A percentile compares a stretch with the other conserved stretches of the same genome.
These are phyloP conservation scores for Acanthococcus lagerstroemiae DNA, from an alignment of 2,888 invertebrate genomes.

Conservation along the genomic window DNA sequence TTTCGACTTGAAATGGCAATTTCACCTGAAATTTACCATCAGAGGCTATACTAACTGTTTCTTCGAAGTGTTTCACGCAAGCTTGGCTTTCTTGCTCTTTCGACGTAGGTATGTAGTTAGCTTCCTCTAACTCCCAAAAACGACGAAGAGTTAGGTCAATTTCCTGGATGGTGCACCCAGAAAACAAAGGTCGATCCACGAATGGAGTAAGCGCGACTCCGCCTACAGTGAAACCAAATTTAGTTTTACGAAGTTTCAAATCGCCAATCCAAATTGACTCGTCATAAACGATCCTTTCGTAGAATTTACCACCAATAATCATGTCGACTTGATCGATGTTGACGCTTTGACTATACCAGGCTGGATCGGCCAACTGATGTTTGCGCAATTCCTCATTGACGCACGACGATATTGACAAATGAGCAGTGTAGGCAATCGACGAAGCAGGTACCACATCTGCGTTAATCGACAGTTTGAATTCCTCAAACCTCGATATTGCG, in stretches of 20 bases:
- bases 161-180: not conserved
- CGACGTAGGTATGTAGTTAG: not conserved
- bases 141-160: not conserved
- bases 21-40: not conserved
- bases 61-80: not conserved
- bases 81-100: not conserved
- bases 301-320: not conserved
- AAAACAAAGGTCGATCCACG: not conserved
- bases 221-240: not conserved
- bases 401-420: not conserved
- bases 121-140: not conserved
- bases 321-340: not conserved
- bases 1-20: not conserved
- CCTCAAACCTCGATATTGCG: not conserved
- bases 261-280: not conserved
- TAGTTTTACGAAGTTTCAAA: not conserved
- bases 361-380: not conserved
- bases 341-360: not conserved
- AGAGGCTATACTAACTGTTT: not conserved
- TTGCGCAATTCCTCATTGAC: not conserved
- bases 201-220: not conserved
- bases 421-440: not conserved
- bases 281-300: not conserved
- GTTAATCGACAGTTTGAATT: not conserved
- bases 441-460: not conserved